Evolutionary conservation across 2,797 vertebrate genomes (phyloP).

Genomic region (Momotus momota): DNA sequence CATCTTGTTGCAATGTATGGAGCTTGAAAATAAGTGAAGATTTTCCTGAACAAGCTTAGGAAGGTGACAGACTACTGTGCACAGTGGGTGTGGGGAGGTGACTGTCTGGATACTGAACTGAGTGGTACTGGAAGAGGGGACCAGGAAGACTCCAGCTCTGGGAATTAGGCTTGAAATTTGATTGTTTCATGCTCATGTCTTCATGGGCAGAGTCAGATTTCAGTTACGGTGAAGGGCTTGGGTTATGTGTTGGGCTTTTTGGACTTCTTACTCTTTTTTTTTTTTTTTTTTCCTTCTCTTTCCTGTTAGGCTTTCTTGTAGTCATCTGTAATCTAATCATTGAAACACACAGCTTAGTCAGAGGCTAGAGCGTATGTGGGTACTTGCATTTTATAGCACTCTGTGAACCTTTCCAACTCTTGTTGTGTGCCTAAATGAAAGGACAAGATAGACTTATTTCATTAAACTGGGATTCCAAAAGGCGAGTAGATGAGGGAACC

Average conservation of each 20-base stretch:
- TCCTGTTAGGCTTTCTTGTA: background rate
- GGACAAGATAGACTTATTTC: background rate
- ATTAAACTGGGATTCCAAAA: background rate
- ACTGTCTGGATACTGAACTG: no score
- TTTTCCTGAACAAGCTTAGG: background rate
- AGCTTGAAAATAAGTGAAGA: background rate
- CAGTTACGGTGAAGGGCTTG: background rate
- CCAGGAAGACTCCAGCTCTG: background rate
- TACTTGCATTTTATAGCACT: background rate
- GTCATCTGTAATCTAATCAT: background rate
- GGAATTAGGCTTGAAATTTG: background rate
- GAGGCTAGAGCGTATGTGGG: background rate
- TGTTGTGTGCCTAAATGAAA: rapidly evolving
- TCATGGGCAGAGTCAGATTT: background rate
- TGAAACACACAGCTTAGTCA: background rate
- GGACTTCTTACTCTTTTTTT: no score
- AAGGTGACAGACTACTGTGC: background rate
- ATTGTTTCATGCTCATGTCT: background rate
- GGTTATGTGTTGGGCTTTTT: background rate
- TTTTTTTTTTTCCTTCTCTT: background rate
- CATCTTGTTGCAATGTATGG: rapidly evolving
- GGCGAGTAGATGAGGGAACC: background rate
- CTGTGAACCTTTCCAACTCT: background rate
- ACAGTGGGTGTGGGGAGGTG: rapidly evolving
- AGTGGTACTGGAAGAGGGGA: background rate